phyloP scores from a whole-genome alignment of 2,113 vertebrate species.

The Etheostoma cragini region DNA sequence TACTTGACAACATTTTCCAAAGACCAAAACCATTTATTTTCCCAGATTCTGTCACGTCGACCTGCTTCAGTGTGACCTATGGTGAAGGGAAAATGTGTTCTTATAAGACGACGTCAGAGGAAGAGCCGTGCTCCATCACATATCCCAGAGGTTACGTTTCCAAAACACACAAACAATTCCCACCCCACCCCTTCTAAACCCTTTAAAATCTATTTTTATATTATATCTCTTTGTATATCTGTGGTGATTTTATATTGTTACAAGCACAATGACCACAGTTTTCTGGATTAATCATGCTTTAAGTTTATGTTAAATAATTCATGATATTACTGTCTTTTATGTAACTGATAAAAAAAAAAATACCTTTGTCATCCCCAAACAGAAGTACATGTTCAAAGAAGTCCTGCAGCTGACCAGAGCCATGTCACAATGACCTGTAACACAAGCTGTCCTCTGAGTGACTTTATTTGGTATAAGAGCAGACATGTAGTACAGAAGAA shows the following conservation, averaged over 20 bases:
- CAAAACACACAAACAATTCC: neutral
- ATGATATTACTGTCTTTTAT: neutral
- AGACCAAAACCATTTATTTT: too few relatives aligned
- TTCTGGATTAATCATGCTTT: neutral
- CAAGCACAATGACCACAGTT: neutral
- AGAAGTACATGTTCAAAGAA: neutral
- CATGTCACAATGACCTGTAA: neutral
- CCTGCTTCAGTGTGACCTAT: constrained; percentile 46
- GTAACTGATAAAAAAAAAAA: neutral
- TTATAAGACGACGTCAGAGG: neutral
- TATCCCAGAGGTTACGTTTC: constrained; percentile 3
- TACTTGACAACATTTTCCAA: neutral
- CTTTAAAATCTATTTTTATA: too few relatives aligned
- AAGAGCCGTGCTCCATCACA: constrained; percentile 30
- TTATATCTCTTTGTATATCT: too few relatives aligned
- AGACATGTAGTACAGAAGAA: neutral
- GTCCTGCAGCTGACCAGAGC: fast-evolving
- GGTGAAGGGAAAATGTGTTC: constrained; percentile 23
- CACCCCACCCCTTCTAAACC: neutral
- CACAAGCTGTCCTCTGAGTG: constrained; percentile 20
- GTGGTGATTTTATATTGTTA: too few relatives aligned
- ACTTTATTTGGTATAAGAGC: neutral
- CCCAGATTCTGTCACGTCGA: constrained; percentile 35
- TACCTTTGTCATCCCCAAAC: neutral
- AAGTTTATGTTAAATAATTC: neutral